Base-by-base conservation (phyloP, 2,888 invertebrate genomes). In the Prosopocoilus inquinatus region DNA sequence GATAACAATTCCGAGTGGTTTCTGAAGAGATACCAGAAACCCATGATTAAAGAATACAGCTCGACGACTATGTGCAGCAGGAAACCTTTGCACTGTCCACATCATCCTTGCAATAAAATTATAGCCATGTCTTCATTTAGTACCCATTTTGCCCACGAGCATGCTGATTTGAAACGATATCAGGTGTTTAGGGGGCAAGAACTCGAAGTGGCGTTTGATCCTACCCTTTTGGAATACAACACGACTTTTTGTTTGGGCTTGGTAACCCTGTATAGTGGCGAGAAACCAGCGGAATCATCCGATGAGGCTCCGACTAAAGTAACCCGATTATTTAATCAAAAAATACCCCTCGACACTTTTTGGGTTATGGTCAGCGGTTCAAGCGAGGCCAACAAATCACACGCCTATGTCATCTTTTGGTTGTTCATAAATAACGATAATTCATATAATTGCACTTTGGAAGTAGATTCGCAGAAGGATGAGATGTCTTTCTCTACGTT, bases 341-440 rank as follows among this genome's bases (percentile, higher is more conserved):
- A 65, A 50, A 57, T 72, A 3, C 71, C 73, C 1, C 45, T 71
- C 8, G 68, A 67, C 48, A 72, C 72, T 2, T 75, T 76, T 58
- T 77, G 76, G 75, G 55, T 77, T 33, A 75, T 77, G 75, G 70
- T 68, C 16, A 72, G 67, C 16, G 73, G 71, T 11, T 72, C 75
- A 2, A 36, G 48, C 5, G 67, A 70, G 48, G 58, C 58, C 33
- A 64, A 61, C 35, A 53, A 65, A 43, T 53, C 55, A 4, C 58
- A 64, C 9, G 66, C 73, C 0, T 71, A 68, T 53, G 67, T 68
- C 5, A 44, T 73, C 3, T 68, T 70, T 50, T 76, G 76, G 76
- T 50, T 77, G 51, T 72, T 75, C 55, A 70, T 72, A 15, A 72
- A 72, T 55, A 65, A 66, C 9, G 68, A 53, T 9, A 70, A 70